A percentile compares a stretch with the other conserved stretches of the same genome.
These are phyloP conservation scores for Anticlea derivata DNA, from an alignment of 2,888 invertebrate species.

Conservation along the genomic window DNA sequence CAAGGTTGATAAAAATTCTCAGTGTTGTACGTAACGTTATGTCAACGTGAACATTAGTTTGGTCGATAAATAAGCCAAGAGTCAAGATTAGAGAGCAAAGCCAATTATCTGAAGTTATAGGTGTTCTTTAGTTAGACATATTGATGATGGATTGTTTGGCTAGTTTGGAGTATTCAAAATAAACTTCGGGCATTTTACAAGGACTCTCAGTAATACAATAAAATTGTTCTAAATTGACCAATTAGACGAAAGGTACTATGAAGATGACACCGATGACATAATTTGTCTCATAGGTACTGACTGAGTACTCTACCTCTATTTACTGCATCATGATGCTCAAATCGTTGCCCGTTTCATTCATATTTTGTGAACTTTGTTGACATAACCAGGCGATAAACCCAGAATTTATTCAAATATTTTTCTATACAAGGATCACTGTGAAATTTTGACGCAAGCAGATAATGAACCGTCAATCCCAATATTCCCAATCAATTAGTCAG, in stretches of 20 bases:
- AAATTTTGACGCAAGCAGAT: slow-evolving; percentile 9
- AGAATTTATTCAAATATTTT: no score
- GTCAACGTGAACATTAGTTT: slow-evolving; percentile 24
- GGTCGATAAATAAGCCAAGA: slow-evolving; percentile 28
- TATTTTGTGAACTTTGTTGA: no score
- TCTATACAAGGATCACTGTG: not conserved
- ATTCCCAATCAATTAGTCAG: slow-evolving; percentile 35
- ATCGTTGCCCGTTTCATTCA: no score
- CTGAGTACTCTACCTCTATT: no score
- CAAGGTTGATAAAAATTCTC: slow-evolving; percentile 33
- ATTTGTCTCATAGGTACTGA: no score
- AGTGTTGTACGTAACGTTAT: slow-evolving; percentile 19
- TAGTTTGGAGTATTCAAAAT: slow-evolving; percentile 32
- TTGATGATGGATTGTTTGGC: slow-evolving; percentile 27
- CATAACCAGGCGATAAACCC: no score
- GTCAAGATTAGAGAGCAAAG: slow-evolving; percentile 42
- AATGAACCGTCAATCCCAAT: slow-evolving; percentile 34
- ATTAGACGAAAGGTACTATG: slow-evolving; percentile 11
- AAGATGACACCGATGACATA: slow-evolving; percentile 1
- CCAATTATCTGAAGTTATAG: slow-evolving; percentile 55
- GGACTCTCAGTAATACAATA: not conserved
- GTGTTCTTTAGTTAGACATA: slow-evolving; percentile 36
- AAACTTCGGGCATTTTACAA: slow-evolving; percentile 9
- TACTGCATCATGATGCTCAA: no score
- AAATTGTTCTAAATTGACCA: slow-evolving; percentile 1